These are phyloP conservation scores for Drosophila kurseongensis DNA, from an alignment of 1,140 invertebrate species.

Conservation along the genomic window DNA sequence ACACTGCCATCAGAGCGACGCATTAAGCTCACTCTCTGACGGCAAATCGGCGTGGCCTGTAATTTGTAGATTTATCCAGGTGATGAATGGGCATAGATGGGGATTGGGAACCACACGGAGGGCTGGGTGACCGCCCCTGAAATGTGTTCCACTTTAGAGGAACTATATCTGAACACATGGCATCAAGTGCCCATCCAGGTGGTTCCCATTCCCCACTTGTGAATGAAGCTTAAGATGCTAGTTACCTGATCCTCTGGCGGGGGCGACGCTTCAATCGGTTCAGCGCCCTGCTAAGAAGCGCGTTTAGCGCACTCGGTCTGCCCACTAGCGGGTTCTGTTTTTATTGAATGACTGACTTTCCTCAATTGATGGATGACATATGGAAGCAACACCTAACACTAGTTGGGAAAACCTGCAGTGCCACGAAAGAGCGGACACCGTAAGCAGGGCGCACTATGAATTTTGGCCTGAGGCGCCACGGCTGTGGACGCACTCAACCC, in stretches of 20 bases:
- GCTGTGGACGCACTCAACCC: slow-evolving; percentile 75
- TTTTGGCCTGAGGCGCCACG: slow-evolving; percentile 80
- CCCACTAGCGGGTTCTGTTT: slow-evolving; percentile 23
- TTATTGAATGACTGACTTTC: background rate
- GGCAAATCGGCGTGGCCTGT: slow-evolving; percentile 84
- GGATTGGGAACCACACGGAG: background rate
- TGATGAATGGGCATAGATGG: background rate
- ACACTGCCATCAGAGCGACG: slow-evolving; percentile 84
- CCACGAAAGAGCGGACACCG: slow-evolving; percentile 46
- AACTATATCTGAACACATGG: background rate
- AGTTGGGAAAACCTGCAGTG: slow-evolving; percentile 77
- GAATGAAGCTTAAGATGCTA: slow-evolving; percentile 9
- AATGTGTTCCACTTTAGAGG: too few relatives aligned
- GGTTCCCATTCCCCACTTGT: background rate
- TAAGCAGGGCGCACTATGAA: slow-evolving; percentile 83
- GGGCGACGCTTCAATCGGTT: background rate
- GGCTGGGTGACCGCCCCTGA: too few relatives aligned
- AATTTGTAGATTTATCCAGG: background rate
- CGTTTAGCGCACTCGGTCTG: slow-evolving; percentile 52
- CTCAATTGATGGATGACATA: too few relatives aligned
- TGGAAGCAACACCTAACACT: background rate
- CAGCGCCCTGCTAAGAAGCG: slow-evolving; percentile 58
- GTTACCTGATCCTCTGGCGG: slow-evolving; percentile 41
- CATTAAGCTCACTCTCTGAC: slow-evolving; percentile 72
- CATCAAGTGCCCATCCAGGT: background rate